A percentile compares a stretch with the other conserved stretches of the same genome.
Evolutionary conservation across 2,888 invertebrate species (phyloP).

Genomic region (Mycalesis mineus): DNA sequence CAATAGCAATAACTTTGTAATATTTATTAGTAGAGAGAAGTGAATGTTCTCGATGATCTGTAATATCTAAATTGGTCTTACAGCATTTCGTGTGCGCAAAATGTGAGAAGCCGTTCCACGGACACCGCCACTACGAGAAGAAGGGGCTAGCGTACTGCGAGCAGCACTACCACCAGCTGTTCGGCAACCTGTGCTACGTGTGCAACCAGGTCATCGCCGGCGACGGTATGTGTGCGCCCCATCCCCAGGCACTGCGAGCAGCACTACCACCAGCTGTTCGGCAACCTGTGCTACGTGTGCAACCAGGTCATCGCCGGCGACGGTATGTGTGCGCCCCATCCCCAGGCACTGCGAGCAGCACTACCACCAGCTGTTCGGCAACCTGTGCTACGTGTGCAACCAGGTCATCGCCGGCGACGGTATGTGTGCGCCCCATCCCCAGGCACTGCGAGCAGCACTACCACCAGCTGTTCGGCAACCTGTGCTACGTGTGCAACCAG

Average conservation of each 20-base stretch:
- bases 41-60: too few species aligned
- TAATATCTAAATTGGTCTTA: conserved; percentile 38
- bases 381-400: conserved; percentile 98
- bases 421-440: conserved; percentile 91
- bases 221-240: conserved; percentile 91
- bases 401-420: conserved; percentile 98
- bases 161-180: conserved; percentile 98
- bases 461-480: conserved; percentile 98
- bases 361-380: conserved; percentile 99
- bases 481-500: conserved; percentile 99
- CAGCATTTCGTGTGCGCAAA: conserved; percentile 99
- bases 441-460: conserved; percentile 99
- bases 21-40: too few species aligned
- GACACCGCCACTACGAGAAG: conserved; percentile 99
- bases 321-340: conserved; percentile 93
- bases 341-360: conserved; percentile 99
- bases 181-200: conserved; percentile 98
- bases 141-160: conserved; percentile 99
- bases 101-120: conserved; percentile 99
- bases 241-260: conserved; percentile 99
- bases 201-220: conserved; percentile 99
- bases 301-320: conserved; percentile 98
- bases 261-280: conserved; percentile 99
- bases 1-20: too few species aligned
- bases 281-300: conserved; percentile 98